Percentiles rank a stretch among this genome's conserved stretches.
phyloP scores from a whole-genome alignment of 2,113 vertebrate genomes.

The Geothlypis trichas region DNA sequence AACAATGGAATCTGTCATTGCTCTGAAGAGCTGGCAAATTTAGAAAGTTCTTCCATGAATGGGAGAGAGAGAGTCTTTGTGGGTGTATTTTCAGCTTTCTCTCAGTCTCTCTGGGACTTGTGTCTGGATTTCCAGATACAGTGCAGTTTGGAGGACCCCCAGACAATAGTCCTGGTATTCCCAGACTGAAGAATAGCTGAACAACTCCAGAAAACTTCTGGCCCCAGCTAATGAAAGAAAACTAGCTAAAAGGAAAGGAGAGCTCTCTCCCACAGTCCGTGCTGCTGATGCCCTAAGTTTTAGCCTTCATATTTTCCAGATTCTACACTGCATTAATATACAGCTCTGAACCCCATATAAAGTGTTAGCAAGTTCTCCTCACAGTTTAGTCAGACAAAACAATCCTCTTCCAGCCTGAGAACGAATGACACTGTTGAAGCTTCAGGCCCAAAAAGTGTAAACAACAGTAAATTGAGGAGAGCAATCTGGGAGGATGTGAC shows the following conservation, averaged over 20 bases:
- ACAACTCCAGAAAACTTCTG: background rate
- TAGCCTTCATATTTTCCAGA: background rate
- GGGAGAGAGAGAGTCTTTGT: too few relatives aligned
- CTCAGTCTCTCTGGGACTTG: background rate
- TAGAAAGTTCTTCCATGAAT: background rate
- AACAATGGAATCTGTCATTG: background rate
- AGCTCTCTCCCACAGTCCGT: fast-evolving
- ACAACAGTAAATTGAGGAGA: fast-evolving
- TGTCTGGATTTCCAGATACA: fast-evolving
- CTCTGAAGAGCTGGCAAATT: background rate
- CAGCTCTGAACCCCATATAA: background rate
- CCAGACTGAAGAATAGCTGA: background rate
- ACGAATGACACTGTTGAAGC: fast-evolving
- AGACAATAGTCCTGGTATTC: fast-evolving
- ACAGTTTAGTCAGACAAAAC: background rate
- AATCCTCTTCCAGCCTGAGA: background rate
- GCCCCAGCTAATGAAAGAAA: background rate
- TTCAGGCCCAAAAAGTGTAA: background rate
- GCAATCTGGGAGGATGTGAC: background rate
- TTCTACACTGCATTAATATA: background rate
- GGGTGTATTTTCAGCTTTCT: background rate
- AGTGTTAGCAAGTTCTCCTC: background rate
- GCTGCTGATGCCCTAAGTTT: background rate
- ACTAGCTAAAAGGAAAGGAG: background rate
- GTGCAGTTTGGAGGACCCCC: background rate